phyloP scores from a whole-genome alignment of 2,888 invertebrate genomes.

The Lottia scabra region DNA sequence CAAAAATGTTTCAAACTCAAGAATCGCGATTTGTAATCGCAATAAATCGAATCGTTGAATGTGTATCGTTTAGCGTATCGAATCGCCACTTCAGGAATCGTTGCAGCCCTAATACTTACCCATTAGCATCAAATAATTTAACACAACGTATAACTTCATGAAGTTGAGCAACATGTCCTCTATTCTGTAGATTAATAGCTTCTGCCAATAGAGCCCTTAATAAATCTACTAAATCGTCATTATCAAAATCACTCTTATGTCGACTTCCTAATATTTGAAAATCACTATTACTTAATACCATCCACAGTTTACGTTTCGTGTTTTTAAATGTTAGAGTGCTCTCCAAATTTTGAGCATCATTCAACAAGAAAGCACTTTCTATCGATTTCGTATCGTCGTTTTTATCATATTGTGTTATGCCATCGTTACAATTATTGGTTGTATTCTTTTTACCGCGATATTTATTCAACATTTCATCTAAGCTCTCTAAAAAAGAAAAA shows the following conservation, averaged over 20 bases:
- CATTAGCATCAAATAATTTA: slow-evolving; percentile 77
- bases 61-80: too few species aligned
- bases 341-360: slow-evolving; percentile 74
- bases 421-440: too few species aligned
- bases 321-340: slow-evolving; percentile 76
- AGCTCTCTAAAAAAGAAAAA: slow-evolving; percentile 75
- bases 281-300: slow-evolving; percentile 90
- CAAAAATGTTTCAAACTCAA: too few species aligned
- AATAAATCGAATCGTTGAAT: too few species aligned
- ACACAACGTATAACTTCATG: slow-evolving; percentile 87
- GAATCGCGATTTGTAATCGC: too few species aligned
- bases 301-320: slow-evolving; percentile 88
- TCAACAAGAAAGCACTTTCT: too few species aligned
- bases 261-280: slow-evolving; percentile 46
- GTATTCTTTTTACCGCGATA: slow-evolving; percentile 76
- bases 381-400: too few species aligned
- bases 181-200: slow-evolving; percentile 83
- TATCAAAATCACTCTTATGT: slow-evolving; percentile 32
- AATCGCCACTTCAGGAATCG: too few species aligned
- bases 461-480: slow-evolving; percentile 94
- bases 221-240: slow-evolving; percentile 63
- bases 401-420: too few species aligned
- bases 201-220: slow-evolving; percentile 79
- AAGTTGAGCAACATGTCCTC: slow-evolving; percentile 82
- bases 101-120: too few species aligned